Evolutionary conservation across 1,140 invertebrate species (phyloP), one percentile per base, ranked within the genome.

Genomic region (Drosophila sucinea): DNA sequence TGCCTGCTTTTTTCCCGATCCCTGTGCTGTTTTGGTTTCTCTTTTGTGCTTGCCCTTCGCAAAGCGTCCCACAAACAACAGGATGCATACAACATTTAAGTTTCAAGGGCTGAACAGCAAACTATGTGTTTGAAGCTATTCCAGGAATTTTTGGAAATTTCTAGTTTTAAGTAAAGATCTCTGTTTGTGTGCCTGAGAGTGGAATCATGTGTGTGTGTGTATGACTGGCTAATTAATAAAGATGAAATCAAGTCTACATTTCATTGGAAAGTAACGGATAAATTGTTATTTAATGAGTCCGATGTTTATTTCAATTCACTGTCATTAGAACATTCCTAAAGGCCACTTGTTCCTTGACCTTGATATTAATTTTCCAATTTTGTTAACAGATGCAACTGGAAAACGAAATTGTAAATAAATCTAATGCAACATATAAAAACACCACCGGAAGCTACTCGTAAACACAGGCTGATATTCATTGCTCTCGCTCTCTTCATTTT

Each of bases 41-140:
- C 77, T 81, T 87, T 84, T 87, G 66, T 70, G 84, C 84, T 89
- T 89, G 84, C 60, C 84, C 84, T 87, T 87, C 84, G 84, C 63
- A 78, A 89, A 87, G 84, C 79, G 77, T 70, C 58, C 55, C 27
- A 70, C 25, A 47, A 51, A 35, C 25, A 35, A 70, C 60, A 70
- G 55, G 41, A 72, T 64, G 63, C 67, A 60, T 51, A 70, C 57
- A 85, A 82, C 33, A 51, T 41, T 60, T 17, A 23, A 35, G 51
- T 32, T 60, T 67, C 10, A 30, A 25, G 51, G 25, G 17, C 44
- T 47, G 17, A 47, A 25, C 41, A 5, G 17, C 5, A 17, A 5
- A 17, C 44, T 23, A 25, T 47, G 7, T 7, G 4, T 1, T 51
- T 2, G 23, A 51, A 51, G 44, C 44, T 51, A 51, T 51, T 51